Evolutionary conservation across 2,797 vertebrate species (phyloP).

Genomic region (Parauchenoglanis punctatus): DNA sequence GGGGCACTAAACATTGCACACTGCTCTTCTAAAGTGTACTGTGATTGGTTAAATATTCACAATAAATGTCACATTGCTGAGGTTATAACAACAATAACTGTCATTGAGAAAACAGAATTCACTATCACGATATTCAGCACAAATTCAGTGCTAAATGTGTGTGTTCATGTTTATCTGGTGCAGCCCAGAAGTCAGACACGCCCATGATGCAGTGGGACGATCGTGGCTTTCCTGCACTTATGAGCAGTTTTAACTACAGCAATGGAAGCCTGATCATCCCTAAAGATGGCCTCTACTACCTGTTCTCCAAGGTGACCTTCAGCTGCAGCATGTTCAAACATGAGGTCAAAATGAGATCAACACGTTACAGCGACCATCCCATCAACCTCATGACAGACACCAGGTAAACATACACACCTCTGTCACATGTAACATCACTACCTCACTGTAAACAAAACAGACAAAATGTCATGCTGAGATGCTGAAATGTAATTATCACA

Average conservation of each 20-base stretch:
- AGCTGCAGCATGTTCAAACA: slow-evolving; percentile 28
- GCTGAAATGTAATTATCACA: background rate
- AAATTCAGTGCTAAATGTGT: background rate
- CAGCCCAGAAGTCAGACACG: background rate
- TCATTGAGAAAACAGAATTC: background rate
- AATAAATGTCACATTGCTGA: background rate
- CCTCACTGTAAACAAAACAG: background rate
- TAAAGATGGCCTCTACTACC: slow-evolving; percentile 47
- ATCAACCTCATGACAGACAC: slow-evolving; percentile 41
- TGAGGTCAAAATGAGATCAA: background rate
- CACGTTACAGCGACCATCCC: background rate
- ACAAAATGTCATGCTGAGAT: background rate
- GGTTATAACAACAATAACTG: background rate
- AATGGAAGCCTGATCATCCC: slow-evolving; percentile 33
- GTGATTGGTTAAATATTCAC: background rate
- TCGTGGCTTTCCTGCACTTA: background rate
- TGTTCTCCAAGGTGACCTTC: slow-evolving; percentile 55
- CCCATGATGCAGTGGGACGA: slow-evolving; percentile 22
- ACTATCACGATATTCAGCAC: background rate
- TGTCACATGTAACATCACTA: background rate
- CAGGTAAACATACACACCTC: slow-evolving; percentile 37
- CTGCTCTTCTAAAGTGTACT: background rate
- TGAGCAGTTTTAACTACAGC: background rate
- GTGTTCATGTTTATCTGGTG: background rate
- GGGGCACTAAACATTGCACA: background rate